Percentiles rank a stretch among this genome's conserved stretches.
Evolutionary conservation across 1,140 invertebrate genomes (phyloP).

Genomic region (Zaprionus nigranus): DNA sequence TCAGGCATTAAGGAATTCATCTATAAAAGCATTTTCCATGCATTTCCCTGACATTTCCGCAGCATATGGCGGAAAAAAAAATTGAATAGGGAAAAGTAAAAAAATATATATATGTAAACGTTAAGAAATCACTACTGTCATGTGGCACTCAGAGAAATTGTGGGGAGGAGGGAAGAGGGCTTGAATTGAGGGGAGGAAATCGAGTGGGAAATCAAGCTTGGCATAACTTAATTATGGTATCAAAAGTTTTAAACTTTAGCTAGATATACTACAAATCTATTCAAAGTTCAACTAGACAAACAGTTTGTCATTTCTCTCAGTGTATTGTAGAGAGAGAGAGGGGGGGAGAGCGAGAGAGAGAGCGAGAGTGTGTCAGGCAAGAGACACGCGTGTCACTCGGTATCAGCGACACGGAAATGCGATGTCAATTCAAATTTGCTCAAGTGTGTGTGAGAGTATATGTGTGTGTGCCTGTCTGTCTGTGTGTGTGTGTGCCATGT

Average conservation of each 20-base stretch:
- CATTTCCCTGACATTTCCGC: constrained; percentile 75
- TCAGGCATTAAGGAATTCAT: constrained; percentile 60
- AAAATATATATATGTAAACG: constrained; percentile 11
- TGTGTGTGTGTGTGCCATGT: constrained; percentile 12
- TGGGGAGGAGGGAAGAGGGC: neutral
- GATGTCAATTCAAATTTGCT: constrained; percentile 75
- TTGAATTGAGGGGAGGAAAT: neutral
- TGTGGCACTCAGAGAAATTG: constrained; percentile 14
- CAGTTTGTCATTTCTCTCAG: neutral
- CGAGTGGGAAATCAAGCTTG: neutral
- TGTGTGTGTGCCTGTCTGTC: constrained; percentile 4
- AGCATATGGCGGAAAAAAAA: constrained; percentile 49
- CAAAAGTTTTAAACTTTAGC: neutral
- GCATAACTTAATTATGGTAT: neutral
- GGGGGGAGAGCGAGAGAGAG: neutral
- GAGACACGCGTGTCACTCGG: constrained; percentile 29
- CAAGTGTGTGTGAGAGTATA: constrained; percentile 12
- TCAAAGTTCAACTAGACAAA: no score
- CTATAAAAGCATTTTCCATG: constrained; percentile 69
- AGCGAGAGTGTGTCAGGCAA: neutral
- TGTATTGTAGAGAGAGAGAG: neutral
- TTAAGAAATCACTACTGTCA: constrained; percentile 11
- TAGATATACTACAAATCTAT: neutral
- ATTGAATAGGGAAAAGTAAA: constrained; percentile 11
- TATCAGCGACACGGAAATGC: constrained; percentile 71